These are phyloP conservation scores for Hydra vulgaris DNA, from an alignment of 30 jellyfish, hydroid and myxozoan species.

Conservation along the genomic window DNA sequence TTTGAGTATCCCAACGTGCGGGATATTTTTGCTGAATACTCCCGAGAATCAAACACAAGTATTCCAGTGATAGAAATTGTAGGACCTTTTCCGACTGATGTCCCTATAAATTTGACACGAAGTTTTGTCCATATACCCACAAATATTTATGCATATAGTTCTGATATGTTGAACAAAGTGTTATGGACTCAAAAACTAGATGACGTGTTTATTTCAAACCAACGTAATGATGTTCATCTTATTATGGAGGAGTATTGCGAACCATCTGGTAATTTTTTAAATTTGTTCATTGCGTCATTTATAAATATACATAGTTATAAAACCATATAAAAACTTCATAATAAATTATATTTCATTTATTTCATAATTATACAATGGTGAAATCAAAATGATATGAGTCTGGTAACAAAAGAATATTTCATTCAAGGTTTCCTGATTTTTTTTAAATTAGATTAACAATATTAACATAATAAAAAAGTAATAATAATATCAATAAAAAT, in stretches of 20 bases:
- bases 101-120: conserved; percentile 33
- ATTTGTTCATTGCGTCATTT: too few relatives aligned
- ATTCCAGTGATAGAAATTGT: conserved; percentile 9
- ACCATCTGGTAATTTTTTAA: conserved; percentile 17
- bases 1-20: neutral
- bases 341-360: too few relatives aligned
- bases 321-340: too few relatives aligned
- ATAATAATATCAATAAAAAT: too few relatives aligned
- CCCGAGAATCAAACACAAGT: conserved; percentile 29
- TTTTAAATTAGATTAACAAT: too few relatives aligned
- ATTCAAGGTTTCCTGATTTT: too few relatives aligned
- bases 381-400: too few relatives aligned
- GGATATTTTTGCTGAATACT: conserved; percentile 16
- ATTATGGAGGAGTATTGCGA: conserved; percentile 66
- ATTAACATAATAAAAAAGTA: too few relatives aligned
- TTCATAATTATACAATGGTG: too few relatives aligned
- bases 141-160: conserved; percentile 40
- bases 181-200: conserved; percentile 50
- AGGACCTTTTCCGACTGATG: conserved; percentile 36
- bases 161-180: conserved; percentile 37
- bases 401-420: too few relatives aligned
- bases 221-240: conserved; percentile 14
- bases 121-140: conserved; percentile 89
- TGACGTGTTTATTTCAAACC: conserved; percentile 24
- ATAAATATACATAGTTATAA: too few relatives aligned